Evolutionary conservation across 2,113 vertebrate genomes (phyloP).

Genomic region (Psittacula cyanocephala): DNA sequence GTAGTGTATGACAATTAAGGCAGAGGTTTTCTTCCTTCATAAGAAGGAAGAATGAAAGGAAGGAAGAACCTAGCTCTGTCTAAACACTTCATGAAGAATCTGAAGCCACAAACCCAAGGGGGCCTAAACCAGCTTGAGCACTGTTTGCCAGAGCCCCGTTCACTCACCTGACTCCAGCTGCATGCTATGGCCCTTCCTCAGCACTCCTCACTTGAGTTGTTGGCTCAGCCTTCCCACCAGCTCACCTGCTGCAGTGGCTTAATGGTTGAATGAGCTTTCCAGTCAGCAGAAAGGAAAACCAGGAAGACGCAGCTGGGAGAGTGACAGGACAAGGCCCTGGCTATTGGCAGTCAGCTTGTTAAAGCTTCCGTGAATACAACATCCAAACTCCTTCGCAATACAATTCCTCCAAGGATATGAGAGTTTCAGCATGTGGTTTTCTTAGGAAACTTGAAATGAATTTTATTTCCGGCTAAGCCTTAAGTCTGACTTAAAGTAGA

Average conservation of each 20-base stretch:
- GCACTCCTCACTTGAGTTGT: background rate
- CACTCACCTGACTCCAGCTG: background rate
- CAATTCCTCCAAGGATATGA: background rate
- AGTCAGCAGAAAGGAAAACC: background rate
- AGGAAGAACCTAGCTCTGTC: background rate
- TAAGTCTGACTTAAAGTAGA: background rate
- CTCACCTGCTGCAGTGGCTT: fast-evolving
- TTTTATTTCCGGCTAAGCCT: background rate
- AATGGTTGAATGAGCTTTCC: background rate
- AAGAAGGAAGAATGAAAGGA: background rate
- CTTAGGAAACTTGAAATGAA: background rate
- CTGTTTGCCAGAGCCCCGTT: background rate
- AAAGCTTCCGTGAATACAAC: background rate
- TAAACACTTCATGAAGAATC: background rate
- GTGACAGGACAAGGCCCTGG: background rate
- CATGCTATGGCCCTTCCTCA: fast-evolving
- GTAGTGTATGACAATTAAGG: background rate
- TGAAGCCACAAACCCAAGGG: background rate
- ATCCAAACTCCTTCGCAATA: background rate
- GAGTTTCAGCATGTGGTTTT: background rate
- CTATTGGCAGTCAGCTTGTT: background rate
- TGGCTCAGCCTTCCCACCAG: background rate
- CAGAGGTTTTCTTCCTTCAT: background rate
- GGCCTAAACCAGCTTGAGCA: background rate
- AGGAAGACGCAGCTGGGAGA: background rate